Evolutionary conservation across 2,797 vertebrate genomes (phyloP), one percentile per base, ranked within the genome.

Genomic region (Miichthys miiuy): DNA sequence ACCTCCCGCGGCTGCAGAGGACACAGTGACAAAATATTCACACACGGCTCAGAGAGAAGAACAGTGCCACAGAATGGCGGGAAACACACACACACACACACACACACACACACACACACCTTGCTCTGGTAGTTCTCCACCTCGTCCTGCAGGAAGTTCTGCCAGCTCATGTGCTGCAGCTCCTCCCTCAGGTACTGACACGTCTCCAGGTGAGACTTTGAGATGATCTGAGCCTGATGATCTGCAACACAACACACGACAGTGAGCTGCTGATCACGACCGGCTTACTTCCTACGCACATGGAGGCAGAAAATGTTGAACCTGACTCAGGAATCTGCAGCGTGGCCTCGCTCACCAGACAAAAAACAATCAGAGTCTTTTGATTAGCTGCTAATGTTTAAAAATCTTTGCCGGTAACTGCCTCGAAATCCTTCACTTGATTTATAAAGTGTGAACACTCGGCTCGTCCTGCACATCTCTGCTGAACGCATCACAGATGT

Each of bases 171-270:
- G 91, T 97, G 96, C 89, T 97, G 96, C 30, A 98, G 93, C 86
- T 98, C 97, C 91, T 98, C 97, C 90, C 93, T 94, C 92, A 98
- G 94, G 93, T 97, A 97, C 86, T 98, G 97, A 94, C 97, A 98
- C 51, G 97, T 98, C 92, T 98, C 97, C 95, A 97, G 95, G 87
- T 98, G 97, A 17, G 97, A 98, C 88, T 97, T 97, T 25, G 96
- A 97, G 93, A 98, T 96, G 91, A 96, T 96, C 94, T 98, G 96
- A 67, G 94, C 96, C 87, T 97, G 96, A 87, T 97, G 96, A 91
- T 98, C 97, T 98, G 77, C 41, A 82, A 79, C 7, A 60, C 63
- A 87, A 75, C 63, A 64, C 25, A 3, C 1, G 6, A 13, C 61
- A 8, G 30, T 8, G 54, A 71, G 68, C 9, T 14, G 38, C 16